phyloP scores from a whole-genome alignment of 2,113 vertebrate species.

The Nematolebias whitei region DNA sequence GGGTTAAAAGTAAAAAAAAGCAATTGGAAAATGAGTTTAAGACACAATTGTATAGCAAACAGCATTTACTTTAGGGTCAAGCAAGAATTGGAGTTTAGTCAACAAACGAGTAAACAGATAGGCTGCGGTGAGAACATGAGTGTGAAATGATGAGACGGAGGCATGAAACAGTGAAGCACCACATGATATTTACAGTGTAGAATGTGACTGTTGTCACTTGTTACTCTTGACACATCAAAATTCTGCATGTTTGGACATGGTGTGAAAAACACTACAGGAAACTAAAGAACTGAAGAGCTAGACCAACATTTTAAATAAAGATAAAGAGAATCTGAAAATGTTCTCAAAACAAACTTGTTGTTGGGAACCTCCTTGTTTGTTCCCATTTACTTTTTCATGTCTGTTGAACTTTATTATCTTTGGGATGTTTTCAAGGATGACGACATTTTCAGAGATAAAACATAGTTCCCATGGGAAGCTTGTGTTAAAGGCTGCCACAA shows the following conservation, averaged over 20 bases:
- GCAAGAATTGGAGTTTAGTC: too few species aligned
- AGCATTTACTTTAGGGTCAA: too few species aligned
- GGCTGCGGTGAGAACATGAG: too few species aligned
- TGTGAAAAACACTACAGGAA: too few species aligned
- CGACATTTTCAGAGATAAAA: not conserved
- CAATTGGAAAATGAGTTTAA: too few species aligned
- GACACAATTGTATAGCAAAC: too few species aligned
- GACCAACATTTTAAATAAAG: not conserved
- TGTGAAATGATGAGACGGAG: too few species aligned
- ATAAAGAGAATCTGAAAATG: not conserved
- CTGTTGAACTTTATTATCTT: not conserved
- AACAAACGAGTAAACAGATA: too few species aligned
- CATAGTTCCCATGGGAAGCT: not conserved
- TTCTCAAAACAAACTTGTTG: not conserved
- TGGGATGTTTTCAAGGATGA: not conserved
- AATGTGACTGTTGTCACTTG: not conserved
- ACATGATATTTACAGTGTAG: too few species aligned
- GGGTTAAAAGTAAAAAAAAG: too few species aligned
- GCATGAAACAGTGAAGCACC: too few species aligned
- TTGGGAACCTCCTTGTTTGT: not conserved
- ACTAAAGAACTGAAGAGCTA: not conserved
- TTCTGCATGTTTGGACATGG: not conserved
- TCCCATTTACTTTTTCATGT: not conserved
- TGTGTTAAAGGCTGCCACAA: not conserved
- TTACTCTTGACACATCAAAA: not conserved